These are phyloP conservation scores for Antheraea assamensis DNA, from an alignment of 2,888 invertebrate species.

Conservation along the genomic window DNA sequence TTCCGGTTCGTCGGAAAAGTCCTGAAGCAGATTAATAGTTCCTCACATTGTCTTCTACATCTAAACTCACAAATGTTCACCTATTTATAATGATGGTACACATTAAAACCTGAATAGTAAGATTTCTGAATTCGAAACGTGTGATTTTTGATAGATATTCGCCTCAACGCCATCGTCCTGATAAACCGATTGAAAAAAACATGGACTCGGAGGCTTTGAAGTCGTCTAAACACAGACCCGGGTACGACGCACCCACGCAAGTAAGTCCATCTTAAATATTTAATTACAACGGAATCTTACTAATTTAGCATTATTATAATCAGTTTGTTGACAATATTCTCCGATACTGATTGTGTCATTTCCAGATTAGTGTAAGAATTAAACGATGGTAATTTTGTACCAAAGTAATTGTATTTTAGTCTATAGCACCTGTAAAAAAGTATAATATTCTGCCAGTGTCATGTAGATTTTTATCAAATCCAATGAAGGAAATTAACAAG, in stretches of 20 bases:
- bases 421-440: too few relatives aligned
- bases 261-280: constrained; percentile 43
- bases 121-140: not conserved
- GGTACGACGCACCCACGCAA: constrained; percentile 55
- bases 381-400: not conserved
- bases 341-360: not conserved
- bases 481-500: too few relatives aligned
- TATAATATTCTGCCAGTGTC: too few relatives aligned
- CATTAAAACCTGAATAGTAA: too few relatives aligned
- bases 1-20: too few relatives aligned
- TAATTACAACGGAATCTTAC: not conserved
- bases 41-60: too few relatives aligned
- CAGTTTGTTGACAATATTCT: not conserved
- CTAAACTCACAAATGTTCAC: too few relatives aligned
- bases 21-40: too few relatives aligned
- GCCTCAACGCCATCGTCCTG: constrained; percentile 40
- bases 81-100: too few relatives aligned
- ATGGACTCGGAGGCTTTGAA: constrained; percentile 27
- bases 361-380: not conserved
- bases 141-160: constrained; percentile 45
- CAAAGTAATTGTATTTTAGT: not conserved
- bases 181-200: constrained; percentile 44
- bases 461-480: too few relatives aligned
- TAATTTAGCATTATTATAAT: not conserved
- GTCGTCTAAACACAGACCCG: constrained; percentile 51